Conservation (phyloP, 2,888 invertebrate genomes). For the Eurytoma adleriae region DNA sequence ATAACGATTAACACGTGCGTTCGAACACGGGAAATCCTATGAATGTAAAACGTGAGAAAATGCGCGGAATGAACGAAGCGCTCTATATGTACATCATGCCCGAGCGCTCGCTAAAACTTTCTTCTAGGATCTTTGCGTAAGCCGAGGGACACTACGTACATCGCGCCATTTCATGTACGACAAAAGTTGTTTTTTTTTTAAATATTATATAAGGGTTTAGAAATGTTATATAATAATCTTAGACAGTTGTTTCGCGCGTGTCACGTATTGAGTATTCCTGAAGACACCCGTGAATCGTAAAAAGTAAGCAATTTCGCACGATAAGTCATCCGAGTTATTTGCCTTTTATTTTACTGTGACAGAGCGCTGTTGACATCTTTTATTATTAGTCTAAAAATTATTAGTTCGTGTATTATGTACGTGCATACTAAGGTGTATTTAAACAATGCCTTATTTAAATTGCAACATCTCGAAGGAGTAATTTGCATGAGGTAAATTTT, state of each 20-base stretch:
- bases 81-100: neutral
- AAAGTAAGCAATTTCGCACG: neutral
- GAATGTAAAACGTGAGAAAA: slow-evolving; percentile 54
- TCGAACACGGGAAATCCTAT: slow-evolving; percentile 39
- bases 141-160: neutral
- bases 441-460: too few species aligned
- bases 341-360: too few species aligned
- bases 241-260: neutral
- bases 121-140: slow-evolving; percentile 35
- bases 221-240: neutral
- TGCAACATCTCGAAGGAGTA: too few species aligned
- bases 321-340: too few species aligned
- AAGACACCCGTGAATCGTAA: neutral
- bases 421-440: too few species aligned
- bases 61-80: slow-evolving; percentile 3
- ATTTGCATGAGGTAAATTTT: too few species aligned
- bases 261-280: neutral
- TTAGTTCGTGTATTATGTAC: too few species aligned
- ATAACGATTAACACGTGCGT: slow-evolving; percentile 30
- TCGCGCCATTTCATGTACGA: slow-evolving; percentile 18
- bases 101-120: slow-evolving; percentile 24
- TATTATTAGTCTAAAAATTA: too few species aligned
- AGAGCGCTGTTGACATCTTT: too few species aligned
- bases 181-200: slow-evolving; percentile 9
- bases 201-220: too few species aligned